These are phyloP conservation scores for Episyrphus balteatus DNA, from an alignment of 1,140 invertebrate species.

Conservation along the genomic window DNA sequence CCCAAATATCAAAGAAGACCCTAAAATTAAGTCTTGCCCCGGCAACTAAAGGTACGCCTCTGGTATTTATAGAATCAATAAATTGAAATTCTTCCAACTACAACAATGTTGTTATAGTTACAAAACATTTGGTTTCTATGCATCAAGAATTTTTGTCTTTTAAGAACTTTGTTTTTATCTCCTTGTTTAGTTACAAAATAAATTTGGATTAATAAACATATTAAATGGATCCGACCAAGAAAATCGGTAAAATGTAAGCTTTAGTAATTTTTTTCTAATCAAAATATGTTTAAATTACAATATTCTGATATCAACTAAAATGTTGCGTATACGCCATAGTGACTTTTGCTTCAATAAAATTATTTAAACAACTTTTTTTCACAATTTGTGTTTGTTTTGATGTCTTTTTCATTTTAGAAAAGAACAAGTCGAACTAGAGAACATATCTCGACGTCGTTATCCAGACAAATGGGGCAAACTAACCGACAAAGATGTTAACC, in stretches of 20 bases:
- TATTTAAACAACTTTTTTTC: neutral
- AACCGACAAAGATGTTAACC: conserved; percentile 13
- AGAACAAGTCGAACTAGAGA: conserved; percentile 24
- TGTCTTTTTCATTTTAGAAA: conserved; percentile 16
- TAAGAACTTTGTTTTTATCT: too few relatives aligned
- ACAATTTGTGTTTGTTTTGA: too few relatives aligned
- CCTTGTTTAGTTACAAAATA: neutral
- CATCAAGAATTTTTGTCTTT: too few relatives aligned
- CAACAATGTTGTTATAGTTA: too few relatives aligned
- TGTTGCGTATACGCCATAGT: too few relatives aligned
- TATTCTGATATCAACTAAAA: too few relatives aligned
- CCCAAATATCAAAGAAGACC: too few relatives aligned
- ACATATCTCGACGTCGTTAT: conserved; percentile 22
- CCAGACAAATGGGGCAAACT: conserved; percentile 21
- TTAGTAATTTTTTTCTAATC: conserved; percentile 1
- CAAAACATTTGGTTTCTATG: too few relatives aligned
- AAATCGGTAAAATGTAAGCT: conserved; percentile 24
- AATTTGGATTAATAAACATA: neutral
- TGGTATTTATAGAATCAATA: too few relatives aligned
- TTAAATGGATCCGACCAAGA: conserved; percentile 17
- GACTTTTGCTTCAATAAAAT: neutral
- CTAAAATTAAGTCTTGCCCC: too few relatives aligned
- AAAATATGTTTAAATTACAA: neutral
- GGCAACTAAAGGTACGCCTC: too few relatives aligned
- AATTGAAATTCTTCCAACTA: too few relatives aligned